These are phyloP conservation scores for Aphidius gifuensis DNA, from an alignment of 1,140 invertebrate species.

Conservation along the genomic window DNA sequence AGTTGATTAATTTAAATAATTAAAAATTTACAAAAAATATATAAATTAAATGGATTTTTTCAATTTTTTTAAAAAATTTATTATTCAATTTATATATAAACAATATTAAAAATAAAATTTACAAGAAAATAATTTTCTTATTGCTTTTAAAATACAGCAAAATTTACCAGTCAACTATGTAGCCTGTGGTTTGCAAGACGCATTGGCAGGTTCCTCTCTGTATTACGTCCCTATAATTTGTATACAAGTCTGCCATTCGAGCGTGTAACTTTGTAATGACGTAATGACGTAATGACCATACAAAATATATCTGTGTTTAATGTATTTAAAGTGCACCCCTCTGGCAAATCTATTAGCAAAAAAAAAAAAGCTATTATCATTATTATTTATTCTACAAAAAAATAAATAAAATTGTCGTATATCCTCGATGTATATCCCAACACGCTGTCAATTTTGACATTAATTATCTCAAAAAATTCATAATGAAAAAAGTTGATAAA, in stretches of 20 bases:
- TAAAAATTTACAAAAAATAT: too few relatives aligned
- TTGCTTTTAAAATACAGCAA: too few relatives aligned
- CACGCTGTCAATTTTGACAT: too few relatives aligned
- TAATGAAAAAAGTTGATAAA: too few relatives aligned
- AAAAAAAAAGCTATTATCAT: background rate
- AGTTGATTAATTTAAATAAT: too few relatives aligned
- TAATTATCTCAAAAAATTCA: too few relatives aligned
- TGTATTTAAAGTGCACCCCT: conserved; percentile 10
- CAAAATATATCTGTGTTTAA: too few relatives aligned
- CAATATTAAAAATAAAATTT: background rate
- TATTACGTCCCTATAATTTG: conserved; percentile 31
- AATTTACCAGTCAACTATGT: conserved; percentile 19
- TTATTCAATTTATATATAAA: background rate
- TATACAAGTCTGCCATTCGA: conserved; percentile 32
- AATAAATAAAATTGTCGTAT: too few relatives aligned
- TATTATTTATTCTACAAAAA: too few relatives aligned
- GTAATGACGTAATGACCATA: conserved; percentile 31
- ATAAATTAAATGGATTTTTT: too few relatives aligned
- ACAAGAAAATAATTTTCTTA: background rate
- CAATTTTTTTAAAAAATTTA: too few relatives aligned
- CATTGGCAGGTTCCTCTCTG: conserved; percentile 15
- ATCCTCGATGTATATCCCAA: too few relatives aligned
- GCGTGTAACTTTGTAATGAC: conserved; percentile 37
- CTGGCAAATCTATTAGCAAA: background rate
- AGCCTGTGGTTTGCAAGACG: conserved; percentile 20